phyloP scores from a whole-genome alignment of 2,113 vertebrate species.

The Glareola pratincola region DNA sequence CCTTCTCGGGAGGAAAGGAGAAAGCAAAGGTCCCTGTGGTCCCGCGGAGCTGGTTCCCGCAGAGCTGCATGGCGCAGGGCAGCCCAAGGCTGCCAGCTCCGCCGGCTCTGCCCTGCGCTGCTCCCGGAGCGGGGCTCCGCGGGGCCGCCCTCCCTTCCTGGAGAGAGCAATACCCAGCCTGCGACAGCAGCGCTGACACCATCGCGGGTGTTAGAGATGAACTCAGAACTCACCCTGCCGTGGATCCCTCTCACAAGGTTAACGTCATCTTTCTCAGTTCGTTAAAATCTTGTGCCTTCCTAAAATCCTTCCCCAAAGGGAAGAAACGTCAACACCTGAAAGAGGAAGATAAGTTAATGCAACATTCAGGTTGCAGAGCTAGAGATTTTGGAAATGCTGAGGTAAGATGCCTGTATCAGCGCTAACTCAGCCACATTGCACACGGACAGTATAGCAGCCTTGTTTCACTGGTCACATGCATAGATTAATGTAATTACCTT shows the following conservation, averaged over 20 bases:
- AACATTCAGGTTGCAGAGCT: slow-evolving; percentile 7
- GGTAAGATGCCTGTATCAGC: not conserved
- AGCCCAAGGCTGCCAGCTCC: not conserved
- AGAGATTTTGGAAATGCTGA: slow-evolving; percentile 28
- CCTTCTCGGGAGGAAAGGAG: not conserved
- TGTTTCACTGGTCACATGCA: not conserved
- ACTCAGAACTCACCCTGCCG: not conserved
- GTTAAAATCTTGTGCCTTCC: slow-evolving; percentile 1
- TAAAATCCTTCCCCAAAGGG: slow-evolving; percentile 25
- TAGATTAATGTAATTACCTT: not conserved
- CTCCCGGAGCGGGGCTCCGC: not conserved
- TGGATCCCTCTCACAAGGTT: not conserved
- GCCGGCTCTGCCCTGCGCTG: not conserved
- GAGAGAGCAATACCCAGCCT: not conserved
- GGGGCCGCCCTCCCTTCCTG: not conserved
- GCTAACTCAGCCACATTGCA: slow-evolving; percentile 6
- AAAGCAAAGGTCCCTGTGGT: not conserved
- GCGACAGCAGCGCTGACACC: not conserved
- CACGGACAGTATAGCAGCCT: not conserved
- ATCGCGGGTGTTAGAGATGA: not conserved
- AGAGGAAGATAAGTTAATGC: slow-evolving; percentile 3
- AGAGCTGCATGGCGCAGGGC: not conserved
- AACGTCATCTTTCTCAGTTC: not conserved
- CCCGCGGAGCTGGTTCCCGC: not conserved
- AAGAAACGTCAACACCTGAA: slow-evolving; percentile 10